phyloP scores from a whole-genome alignment of 2,113 vertebrate genomes.

The Tenebrosternarchus preto region DNA sequence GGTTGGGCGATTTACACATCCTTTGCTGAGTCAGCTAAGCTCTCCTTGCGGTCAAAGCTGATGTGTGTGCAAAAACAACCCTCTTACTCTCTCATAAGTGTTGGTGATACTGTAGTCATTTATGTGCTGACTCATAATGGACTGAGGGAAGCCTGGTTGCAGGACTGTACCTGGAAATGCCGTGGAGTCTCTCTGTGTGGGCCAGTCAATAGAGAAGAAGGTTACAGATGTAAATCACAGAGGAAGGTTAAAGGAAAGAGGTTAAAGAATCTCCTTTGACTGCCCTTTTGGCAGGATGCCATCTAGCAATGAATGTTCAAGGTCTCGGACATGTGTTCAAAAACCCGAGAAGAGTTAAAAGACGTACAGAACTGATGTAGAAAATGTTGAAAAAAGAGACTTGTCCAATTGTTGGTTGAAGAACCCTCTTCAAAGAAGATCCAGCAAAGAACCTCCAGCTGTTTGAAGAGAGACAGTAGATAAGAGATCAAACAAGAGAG shows the following conservation, averaged over 20 bases:
- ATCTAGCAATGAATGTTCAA: too few relatives aligned
- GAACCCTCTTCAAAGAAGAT: not conserved
- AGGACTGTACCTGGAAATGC: not conserved
- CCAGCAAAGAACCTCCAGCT: not conserved
- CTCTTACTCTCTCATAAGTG: not conserved
- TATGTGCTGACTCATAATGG: not conserved
- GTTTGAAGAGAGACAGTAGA: constrained; percentile 23
- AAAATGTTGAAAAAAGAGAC: too few relatives aligned
- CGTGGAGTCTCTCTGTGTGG: too few relatives aligned
- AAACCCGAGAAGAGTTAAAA: too few relatives aligned
- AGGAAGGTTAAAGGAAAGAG: too few relatives aligned
- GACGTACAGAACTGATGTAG: too few relatives aligned
- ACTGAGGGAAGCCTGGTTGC: not conserved
- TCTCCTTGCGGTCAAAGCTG: not conserved
- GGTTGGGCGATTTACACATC: not conserved
- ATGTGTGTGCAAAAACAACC: not conserved
- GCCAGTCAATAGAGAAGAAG: too few relatives aligned
- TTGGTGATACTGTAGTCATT: not conserved
- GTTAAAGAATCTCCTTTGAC: too few relatives aligned
- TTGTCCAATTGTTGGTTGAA: not conserved
- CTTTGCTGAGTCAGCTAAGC: constrained; percentile 2
- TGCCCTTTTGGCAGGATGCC: too few relatives aligned
- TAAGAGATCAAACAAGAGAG: constrained; percentile 19
- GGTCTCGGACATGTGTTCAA: too few relatives aligned
- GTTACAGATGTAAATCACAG: too few relatives aligned